Percentiles rank a stretch among this genome's conserved stretches.
Conservation (phyloP, 2,797 vertebrate species). For the Hypotaenidia okinawae region DNA sequence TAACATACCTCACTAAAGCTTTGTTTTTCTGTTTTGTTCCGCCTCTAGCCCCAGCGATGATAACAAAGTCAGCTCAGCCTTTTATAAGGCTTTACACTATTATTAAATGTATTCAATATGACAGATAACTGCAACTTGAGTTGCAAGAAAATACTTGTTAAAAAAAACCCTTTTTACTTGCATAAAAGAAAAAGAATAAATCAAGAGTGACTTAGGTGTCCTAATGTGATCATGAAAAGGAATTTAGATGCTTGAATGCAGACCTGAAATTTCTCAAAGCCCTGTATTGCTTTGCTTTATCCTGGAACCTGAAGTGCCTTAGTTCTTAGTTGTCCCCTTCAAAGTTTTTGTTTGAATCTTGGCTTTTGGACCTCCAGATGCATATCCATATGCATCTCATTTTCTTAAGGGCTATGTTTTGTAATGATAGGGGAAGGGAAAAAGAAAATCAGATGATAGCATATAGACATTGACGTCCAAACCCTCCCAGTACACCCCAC, state of each 20-base stretch:
- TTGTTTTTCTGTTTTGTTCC: neutral
- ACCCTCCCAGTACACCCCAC: rapidly evolving
- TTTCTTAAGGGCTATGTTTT: neutral
- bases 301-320: neutral
- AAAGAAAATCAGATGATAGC: neutral
- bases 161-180: rapidly evolving
- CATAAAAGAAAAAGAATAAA: neutral
- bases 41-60: too few relatives aligned
- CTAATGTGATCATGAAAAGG: neutral
- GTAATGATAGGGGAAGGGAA: neutral
- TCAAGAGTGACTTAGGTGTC: neutral
- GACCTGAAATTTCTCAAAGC: neutral
- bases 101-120: neutral
- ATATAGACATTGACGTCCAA: neutral
- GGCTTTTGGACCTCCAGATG: neutral
- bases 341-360: neutral
- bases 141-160: neutral
- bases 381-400: neutral
- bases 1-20: neutral
- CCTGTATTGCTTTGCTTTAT: neutral
- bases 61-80: neutral
- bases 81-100: neutral
- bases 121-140: neutral
- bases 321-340: neutral
- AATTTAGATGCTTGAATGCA: neutral